These are phyloP conservation scores for Hypocryptadius cinnamomeus DNA, from an alignment of 2,113 vertebrate genomes.

Conservation along the genomic window DNA sequence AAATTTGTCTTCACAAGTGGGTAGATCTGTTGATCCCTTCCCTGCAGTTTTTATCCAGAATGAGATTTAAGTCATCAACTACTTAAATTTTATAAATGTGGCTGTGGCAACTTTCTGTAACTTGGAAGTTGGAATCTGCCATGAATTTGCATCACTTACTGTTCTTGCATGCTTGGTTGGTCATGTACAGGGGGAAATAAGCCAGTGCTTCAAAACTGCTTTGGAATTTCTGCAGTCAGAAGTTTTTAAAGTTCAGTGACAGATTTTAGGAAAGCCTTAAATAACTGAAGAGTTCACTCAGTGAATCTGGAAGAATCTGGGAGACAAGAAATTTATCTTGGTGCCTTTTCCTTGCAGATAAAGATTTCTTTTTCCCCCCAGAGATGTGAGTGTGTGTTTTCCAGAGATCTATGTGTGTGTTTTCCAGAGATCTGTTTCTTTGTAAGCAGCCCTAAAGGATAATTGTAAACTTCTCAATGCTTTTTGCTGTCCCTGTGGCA, in stretches of 20 bases:
- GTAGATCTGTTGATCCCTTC: neutral
- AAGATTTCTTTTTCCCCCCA: conserved; percentile 62
- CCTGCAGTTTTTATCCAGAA: neutral
- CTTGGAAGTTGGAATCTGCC: too few relatives aligned
- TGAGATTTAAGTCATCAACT: neutral
- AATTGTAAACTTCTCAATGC: neutral
- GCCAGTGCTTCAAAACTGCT: neutral
- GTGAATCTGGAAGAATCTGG: neutral
- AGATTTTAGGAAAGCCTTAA: too few relatives aligned
- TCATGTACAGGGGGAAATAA: neutral
- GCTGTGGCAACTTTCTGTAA: neutral
- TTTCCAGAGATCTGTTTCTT: neutral
- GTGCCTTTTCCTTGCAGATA: conserved; percentile 37
- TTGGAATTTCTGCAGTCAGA: neutral
- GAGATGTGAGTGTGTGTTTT: neutral
- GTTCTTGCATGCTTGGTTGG: neutral
- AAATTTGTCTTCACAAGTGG: too few relatives aligned
- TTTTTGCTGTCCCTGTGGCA: neutral
- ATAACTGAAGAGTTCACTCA: neutral
- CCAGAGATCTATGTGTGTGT: neutral
- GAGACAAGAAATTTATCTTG: neutral
- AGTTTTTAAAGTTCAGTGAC: neutral
- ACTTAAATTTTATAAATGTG: neutral
- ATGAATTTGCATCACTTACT: neutral
- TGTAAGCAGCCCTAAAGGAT: neutral